Percentiles rank a stretch among this genome's conserved stretches.
phyloP scores from a whole-genome alignment of 2,797 vertebrate species.

The Pseudomugil tenellus region DNA sequence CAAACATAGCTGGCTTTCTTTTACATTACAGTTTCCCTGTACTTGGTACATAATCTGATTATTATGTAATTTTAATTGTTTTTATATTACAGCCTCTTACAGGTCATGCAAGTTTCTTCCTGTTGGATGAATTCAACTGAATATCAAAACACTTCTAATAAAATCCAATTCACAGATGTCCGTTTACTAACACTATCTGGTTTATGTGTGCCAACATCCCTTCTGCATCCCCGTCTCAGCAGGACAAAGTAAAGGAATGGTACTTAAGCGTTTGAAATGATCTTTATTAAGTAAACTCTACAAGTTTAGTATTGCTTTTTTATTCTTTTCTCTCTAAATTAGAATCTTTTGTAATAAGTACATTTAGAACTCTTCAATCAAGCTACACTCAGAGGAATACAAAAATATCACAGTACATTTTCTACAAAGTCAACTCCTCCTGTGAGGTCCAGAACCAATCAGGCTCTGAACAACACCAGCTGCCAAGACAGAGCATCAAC shows the following conservation, averaged over 20 bases:
- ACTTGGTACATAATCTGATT: no score
- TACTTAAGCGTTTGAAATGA: slow-evolving; percentile 72
- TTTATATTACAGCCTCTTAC: no score
- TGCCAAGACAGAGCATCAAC: slow-evolving; percentile 53
- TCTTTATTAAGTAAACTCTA: slow-evolving; percentile 88
- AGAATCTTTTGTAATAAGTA: slow-evolving; percentile 82
- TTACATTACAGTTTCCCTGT: no score
- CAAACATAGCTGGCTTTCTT: no score
- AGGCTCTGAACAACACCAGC: slow-evolving; percentile 69
- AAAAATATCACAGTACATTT: slow-evolving; percentile 90
- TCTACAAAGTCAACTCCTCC: slow-evolving; percentile 80
- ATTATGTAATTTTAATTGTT: no score
- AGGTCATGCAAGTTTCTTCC: no score
- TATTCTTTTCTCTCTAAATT: slow-evolving; percentile 80
- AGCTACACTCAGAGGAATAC: slow-evolving; percentile 86
- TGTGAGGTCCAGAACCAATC: slow-evolving; percentile 69
- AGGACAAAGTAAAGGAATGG: not conserved
- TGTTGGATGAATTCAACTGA: no score
- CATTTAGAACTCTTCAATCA: slow-evolving; percentile 77
- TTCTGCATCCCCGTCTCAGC: no score
- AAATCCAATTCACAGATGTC: no score
- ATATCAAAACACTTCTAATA: no score
- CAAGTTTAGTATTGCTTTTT: slow-evolving; percentile 84
- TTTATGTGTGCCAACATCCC: no score
- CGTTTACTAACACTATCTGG: no score